Percentiles rank a stretch among this genome's conserved stretches.
These are phyloP conservation scores for Philypnodon macrostomus DNA, from an alignment of 2,797 vertebrate species.

Conservation along the genomic window DNA sequence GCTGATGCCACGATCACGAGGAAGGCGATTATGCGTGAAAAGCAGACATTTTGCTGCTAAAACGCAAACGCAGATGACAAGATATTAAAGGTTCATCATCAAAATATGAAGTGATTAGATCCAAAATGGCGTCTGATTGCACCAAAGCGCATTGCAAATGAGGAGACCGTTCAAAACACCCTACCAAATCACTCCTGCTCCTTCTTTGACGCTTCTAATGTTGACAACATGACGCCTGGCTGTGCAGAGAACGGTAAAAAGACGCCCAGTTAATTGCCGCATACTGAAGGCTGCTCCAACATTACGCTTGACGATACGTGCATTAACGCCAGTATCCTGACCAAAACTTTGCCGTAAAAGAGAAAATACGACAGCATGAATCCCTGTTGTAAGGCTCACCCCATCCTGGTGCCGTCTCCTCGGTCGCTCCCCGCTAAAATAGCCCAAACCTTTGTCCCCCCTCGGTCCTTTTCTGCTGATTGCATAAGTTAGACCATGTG, in stretches of 20 bases:
- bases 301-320: not conserved
- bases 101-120: not conserved
- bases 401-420: slow-evolving; percentile 64
- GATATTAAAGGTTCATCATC: not conserved
- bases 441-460: slow-evolving; percentile 16
- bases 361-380: not conserved
- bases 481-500: slow-evolving; percentile 23
- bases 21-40: not conserved
- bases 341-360: too few relatives aligned
- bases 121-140: not conserved
- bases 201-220: not conserved
- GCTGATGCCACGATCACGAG: slow-evolving; percentile 8
- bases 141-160: not conserved
- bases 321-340: too few relatives aligned
- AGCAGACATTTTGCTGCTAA: not conserved
- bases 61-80: not conserved
- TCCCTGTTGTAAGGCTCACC: slow-evolving; percentile 70
- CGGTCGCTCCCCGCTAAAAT: slow-evolving; percentile 24
- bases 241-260: slow-evolving; percentile 15
- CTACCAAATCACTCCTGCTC: slow-evolving; percentile 22
- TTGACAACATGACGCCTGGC: not conserved
- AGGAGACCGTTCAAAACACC: not conserved
- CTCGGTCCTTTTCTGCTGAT: slow-evolving; percentile 14
- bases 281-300: slow-evolving; percentile 4
- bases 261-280: slow-evolving; percentile 13